These are phyloP conservation scores for Ophthalmolycus amberensis DNA, from an alignment of 2,113 vertebrate genomes.

Conservation along the genomic window DNA sequence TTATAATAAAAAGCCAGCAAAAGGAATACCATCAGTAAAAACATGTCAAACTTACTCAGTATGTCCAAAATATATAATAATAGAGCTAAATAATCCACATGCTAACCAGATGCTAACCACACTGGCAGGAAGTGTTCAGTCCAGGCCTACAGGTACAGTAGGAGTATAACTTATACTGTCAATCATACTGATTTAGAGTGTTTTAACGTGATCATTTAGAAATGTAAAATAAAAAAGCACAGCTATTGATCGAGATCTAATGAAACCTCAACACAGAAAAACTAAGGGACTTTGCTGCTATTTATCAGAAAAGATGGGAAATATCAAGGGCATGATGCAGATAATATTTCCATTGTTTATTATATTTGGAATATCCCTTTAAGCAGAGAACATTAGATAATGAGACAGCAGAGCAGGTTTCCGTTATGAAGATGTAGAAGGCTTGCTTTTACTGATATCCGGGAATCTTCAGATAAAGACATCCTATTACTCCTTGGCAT, in stretches of 20 bases:
- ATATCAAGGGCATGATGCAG: not conserved
- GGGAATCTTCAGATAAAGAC: constrained; percentile 81
- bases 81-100: not conserved
- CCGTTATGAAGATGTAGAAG: constrained; percentile 61
- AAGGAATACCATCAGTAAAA: not conserved
- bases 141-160: not conserved
- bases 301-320: not conserved
- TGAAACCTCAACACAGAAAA: not conserved
- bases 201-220: not conserved
- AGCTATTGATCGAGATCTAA: not conserved
- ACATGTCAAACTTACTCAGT: not conserved
- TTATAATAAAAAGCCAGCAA: not conserved
- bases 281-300: not conserved
- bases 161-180: not conserved
- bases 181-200: not conserved
- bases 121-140: not conserved
- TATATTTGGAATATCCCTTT: constrained; percentile 48
- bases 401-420: constrained; percentile 57
- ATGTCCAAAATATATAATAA: not conserved
- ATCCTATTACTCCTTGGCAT: constrained; percentile 79
- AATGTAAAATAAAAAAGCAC: not conserved
- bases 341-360: not conserved
- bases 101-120: not conserved
- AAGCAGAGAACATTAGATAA: constrained; percentile 48
- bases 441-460: constrained; percentile 73